phyloP scores from a whole-genome alignment of 2,113 vertebrate genomes.

The Astur gentilis region DNA sequence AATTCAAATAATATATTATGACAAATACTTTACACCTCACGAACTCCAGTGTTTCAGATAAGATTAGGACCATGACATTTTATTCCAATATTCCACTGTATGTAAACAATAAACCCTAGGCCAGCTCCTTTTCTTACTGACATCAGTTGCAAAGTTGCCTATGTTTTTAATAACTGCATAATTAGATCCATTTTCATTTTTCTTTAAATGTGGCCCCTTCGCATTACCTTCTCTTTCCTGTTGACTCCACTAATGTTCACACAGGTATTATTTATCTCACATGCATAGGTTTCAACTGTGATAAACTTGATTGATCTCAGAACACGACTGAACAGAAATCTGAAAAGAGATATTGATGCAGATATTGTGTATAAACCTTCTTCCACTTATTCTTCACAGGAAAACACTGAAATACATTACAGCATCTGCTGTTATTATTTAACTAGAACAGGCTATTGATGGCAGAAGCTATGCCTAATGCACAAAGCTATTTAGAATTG shows the following conservation, averaged over 20 bases:
- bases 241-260: neutral
- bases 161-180: neutral
- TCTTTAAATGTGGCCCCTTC: neutral
- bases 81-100: neutral
- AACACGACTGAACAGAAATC: neutral
- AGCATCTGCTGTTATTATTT: neutral
- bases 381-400: neutral
- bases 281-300: neutral
- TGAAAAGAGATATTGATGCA: neutral
- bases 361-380: neutral
- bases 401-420: neutral
- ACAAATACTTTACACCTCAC: neutral
- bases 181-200: neutral
- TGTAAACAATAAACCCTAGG: neutral
- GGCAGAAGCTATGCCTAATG: neutral
- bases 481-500: neutral
- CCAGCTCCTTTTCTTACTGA: neutral
- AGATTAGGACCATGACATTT: neutral
- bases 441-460: neutral
- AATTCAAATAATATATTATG: neutral
- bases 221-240: neutral
- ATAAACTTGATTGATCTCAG: neutral
- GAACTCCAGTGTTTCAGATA: neutral
- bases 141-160: neutral
- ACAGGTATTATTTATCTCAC: accelerated